Evolutionary conservation across 2,113 vertebrate species (phyloP).

Genomic region (Pseudorhombus dupliciocellatus): DNA sequence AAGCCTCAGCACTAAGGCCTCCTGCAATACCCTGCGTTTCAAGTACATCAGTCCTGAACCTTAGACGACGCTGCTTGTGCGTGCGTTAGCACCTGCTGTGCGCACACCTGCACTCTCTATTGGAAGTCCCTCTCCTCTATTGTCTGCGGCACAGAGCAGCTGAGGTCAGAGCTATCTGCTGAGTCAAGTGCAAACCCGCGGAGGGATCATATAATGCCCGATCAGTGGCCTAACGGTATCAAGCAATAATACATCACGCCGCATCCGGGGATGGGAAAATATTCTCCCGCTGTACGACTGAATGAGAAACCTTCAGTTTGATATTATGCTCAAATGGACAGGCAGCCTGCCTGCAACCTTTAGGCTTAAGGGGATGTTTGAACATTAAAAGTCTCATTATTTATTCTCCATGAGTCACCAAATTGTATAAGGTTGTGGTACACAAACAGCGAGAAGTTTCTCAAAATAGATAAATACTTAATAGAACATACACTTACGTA

Average conservation of each 20-base stretch:
- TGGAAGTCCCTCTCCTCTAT: slow-evolving; percentile 57
- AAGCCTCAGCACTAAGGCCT: slow-evolving; percentile 78
- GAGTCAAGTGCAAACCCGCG: slow-evolving; percentile 58
- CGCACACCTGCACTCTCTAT: slow-evolving; percentile 68
- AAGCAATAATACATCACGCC: slow-evolving; percentile 30
- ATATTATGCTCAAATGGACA: background rate
- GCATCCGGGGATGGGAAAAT: slow-evolving; percentile 10
- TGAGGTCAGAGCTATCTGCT: slow-evolving; percentile 65
- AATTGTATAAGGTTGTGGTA: no score
- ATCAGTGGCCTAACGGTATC: slow-evolving; percentile 43
- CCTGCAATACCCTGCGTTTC: slow-evolving; percentile 63
- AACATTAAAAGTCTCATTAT: no score
- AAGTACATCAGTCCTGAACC: slow-evolving; percentile 69
- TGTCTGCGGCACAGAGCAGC: slow-evolving; percentile 57
- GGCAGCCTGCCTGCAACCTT: background rate
- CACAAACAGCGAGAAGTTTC: no score
- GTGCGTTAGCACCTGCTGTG: slow-evolving; percentile 67
- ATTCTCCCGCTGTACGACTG: slow-evolving; percentile 3
- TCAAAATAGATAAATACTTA: no score
- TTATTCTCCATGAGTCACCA: no score
- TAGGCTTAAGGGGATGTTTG: no score
- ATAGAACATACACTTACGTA: no score
- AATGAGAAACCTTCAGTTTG: background rate
- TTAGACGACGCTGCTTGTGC: slow-evolving; percentile 6
- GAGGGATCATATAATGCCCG: slow-evolving; percentile 40